Evolutionary conservation across 1,140 invertebrate genomes (phyloP).

Genomic region (Pemphigus obesinymphae): DNA sequence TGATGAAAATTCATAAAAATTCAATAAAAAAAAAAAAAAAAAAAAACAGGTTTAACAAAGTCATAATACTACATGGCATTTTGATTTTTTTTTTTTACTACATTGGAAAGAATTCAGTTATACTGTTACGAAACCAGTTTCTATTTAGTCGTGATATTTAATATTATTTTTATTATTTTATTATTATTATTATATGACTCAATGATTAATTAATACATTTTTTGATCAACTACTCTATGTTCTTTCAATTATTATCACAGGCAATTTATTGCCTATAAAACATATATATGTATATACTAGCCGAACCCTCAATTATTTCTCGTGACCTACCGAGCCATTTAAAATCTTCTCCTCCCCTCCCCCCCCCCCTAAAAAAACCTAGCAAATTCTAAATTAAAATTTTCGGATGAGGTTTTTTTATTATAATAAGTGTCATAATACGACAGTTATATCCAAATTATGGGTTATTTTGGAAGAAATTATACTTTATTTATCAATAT

Average conservation of each 20-base stretch:
- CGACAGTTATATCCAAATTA: too few species aligned
- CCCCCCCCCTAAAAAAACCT: too few species aligned
- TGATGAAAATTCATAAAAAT: background rate
- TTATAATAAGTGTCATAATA: too few species aligned
- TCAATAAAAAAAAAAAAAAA: background rate
- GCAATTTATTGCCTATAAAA: background rate
- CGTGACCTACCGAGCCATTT: too few species aligned
- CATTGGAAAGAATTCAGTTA: background rate
- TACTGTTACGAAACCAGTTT: slow-evolving; percentile 26
- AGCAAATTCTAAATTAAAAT: too few species aligned
- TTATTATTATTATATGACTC: background rate
- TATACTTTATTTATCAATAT: too few species aligned
- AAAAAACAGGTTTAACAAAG: slow-evolving; percentile 10
- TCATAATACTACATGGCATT: background rate
- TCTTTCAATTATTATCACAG: background rate
- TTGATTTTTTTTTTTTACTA: too few species aligned
- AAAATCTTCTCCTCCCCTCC: too few species aligned
- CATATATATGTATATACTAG: too few species aligned
- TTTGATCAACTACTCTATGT: background rate
- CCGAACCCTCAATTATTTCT: too few species aligned
- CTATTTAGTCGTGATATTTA: background rate
- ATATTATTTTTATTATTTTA: background rate
- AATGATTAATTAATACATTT: slow-evolving; percentile 1
- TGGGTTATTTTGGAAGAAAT: too few species aligned
- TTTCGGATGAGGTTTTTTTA: too few species aligned